Evolutionary conservation across 2,888 invertebrate genomes (phyloP).

Genomic region (Flabesymbios commensalis): DNA sequence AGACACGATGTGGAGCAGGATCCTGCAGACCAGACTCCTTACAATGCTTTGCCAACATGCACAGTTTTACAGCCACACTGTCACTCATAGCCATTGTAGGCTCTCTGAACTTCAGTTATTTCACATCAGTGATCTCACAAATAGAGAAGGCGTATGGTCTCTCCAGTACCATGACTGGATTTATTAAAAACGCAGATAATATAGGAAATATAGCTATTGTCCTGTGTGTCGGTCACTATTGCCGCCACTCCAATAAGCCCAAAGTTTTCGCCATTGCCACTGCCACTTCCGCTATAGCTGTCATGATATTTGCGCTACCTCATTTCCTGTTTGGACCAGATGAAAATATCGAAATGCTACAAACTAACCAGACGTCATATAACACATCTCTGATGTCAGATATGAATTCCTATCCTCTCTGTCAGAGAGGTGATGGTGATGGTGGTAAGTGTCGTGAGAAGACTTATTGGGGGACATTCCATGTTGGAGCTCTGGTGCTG

Average conservation of each 20-base stretch:
- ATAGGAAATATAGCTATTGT: conserved; percentile 45
- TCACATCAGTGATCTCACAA: conserved; percentile 38
- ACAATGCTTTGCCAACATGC: conserved; percentile 28
- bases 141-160: conserved; percentile 49
- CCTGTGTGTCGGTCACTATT: conserved; percentile 39
- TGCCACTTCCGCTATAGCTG: conserved; percentile 12
- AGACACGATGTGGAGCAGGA: conserved; percentile 11
- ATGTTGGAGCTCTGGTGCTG: conserved; percentile 26
- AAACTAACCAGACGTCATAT: too few species aligned
- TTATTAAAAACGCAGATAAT: conserved; percentile 49
- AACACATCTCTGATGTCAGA: too few species aligned
- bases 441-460: too few species aligned
- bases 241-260: conserved; percentile 32
- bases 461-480: too few species aligned
- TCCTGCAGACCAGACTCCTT: conserved; percentile 28
- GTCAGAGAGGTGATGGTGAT: too few species aligned
- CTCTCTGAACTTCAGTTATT: conserved; percentile 31
- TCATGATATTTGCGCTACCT: conserved; percentile 27
- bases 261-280: conserved; percentile 22
- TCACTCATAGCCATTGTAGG: conserved; percentile 26
- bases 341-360: too few species aligned
- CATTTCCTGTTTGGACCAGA: conserved; percentile 26
- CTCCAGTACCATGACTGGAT: conserved; percentile 45
- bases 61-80: conserved; percentile 32
- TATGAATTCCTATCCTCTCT: too few species aligned